Percentiles rank a stretch among this genome's conserved stretches.
Conservation (phyloP, 2,113 vertebrate genomes). For the Onychostoma macrolepis region DNA sequence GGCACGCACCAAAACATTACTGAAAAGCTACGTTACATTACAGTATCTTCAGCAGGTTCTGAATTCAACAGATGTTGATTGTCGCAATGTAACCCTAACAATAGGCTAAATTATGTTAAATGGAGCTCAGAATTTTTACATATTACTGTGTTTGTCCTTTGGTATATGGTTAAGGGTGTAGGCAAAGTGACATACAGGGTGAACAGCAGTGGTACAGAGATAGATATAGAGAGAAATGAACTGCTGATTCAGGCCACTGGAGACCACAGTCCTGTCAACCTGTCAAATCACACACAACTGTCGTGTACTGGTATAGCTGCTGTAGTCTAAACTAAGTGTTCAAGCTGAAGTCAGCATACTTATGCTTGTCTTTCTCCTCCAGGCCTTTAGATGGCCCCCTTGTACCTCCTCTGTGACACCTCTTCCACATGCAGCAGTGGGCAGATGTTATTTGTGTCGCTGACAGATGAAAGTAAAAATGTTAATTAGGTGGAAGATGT, state of each 20-base stretch:
- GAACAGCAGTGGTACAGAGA: neutral
- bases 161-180: slow-evolving; percentile 15
- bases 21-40: neutral
- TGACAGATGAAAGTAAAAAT: slow-evolving; percentile 37
- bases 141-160: slow-evolving; percentile 40
- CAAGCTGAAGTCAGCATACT: neutral
- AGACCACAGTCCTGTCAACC: slow-evolving; percentile 21
- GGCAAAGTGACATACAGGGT: neutral
- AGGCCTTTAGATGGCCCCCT: slow-evolving; percentile 71
- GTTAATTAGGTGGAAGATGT: neutral
- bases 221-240: neutral
- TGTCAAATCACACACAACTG: slow-evolving; percentile 23
- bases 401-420: slow-evolving; percentile 41
- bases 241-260: slow-evolving; percentile 24
- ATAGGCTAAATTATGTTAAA: neutral
- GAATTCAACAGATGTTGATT: neutral
- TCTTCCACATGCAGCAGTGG: neutral
- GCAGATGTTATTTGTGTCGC: slow-evolving; percentile 19
- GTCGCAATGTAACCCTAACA: neutral
- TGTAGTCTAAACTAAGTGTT: neutral
- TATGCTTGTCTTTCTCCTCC: slow-evolving; percentile 25
- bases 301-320: neutral
- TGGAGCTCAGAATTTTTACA: slow-evolving; percentile 27
- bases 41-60: neutral
- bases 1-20: neutral